A percentile compares a stretch with the other conserved stretches of the same genome.
Conservation (phyloP, 2,888 invertebrate species). For the Oxystoma pomonae region DNA sequence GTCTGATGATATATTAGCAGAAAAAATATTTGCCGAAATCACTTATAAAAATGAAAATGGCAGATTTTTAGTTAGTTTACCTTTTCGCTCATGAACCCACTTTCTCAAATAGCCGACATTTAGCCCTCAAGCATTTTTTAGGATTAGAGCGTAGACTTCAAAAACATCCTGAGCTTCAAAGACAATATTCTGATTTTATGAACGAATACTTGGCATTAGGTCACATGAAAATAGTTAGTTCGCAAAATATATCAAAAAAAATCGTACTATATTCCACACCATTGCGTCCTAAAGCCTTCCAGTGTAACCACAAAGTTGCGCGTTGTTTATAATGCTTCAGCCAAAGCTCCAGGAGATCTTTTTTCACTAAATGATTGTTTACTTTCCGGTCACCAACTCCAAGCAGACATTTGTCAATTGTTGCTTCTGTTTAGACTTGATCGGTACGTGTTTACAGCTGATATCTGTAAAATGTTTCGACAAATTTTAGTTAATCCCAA, state of each 20-base stretch:
- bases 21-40: neutral
- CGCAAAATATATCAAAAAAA: neutral
- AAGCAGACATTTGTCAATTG: neutral
- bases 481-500: constrained; percentile 5
- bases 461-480: constrained; percentile 4
- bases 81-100: neutral
- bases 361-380: constrained; percentile 4
- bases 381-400: neutral
- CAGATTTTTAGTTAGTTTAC: neutral
- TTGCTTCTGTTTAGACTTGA: constrained; percentile 1
- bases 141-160: constrained; percentile 10
- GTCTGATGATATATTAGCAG: neutral
- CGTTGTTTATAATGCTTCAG: constrained; percentile 3
- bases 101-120: neutral
- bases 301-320: neutral
- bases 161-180: constrained; percentile 4
- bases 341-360: neutral
- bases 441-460: constrained; percentile 4
- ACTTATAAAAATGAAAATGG: neutral
- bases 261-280: constrained; percentile 4
- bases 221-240: constrained; percentile 6
- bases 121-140: constrained; percentile 12
- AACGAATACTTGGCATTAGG: constrained; percentile 8
- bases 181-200: constrained; percentile 6
- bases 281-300: constrained; percentile 1